phyloP scores from a whole-genome alignment of 2,888 invertebrate species.

The Pyrrhia umbra region DNA sequence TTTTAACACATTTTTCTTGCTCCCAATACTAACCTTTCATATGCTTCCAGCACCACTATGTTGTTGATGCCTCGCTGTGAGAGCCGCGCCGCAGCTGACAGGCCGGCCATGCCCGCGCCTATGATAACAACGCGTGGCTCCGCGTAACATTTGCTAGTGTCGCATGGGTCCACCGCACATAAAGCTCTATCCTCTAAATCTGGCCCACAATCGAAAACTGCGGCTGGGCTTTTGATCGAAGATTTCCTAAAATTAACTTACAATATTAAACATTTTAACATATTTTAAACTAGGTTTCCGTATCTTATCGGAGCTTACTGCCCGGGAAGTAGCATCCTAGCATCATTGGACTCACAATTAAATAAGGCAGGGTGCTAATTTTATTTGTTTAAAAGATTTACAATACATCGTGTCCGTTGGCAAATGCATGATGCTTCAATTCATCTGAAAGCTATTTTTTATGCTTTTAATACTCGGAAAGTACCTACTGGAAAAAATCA shows the following conservation, averaged over 20 bases:
- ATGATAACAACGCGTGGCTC: slow-evolving; percentile 93
- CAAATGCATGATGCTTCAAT: too few relatives aligned
- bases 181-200: slow-evolving; percentile 79
- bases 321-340: too few relatives aligned
- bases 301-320: too few relatives aligned
- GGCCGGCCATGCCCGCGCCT: slow-evolving; percentile 95
- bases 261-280: neutral
- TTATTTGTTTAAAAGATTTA: too few relatives aligned
- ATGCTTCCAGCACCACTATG: slow-evolving; percentile 93
- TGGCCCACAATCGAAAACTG: slow-evolving; percentile 73
- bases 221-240: slow-evolving; percentile 61
- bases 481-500: too few relatives aligned
- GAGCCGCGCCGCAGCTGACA: slow-evolving; percentile 94
- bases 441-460: too few relatives aligned
- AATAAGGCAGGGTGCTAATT: too few relatives aligned
- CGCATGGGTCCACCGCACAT: slow-evolving; percentile 77
- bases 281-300: neutral
- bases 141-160: slow-evolving; percentile 73
- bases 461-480: too few relatives aligned
- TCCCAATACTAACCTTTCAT: slow-evolving; percentile 91
- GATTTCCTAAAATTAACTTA: slow-evolving; percentile 65
- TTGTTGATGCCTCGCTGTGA: slow-evolving; percentile 92
- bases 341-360: too few relatives aligned
- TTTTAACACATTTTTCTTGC: neutral
- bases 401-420: too few relatives aligned